These are phyloP conservation scores for Neopipo cinnamomea DNA, from an alignment of 2,113 vertebrate species.

Conservation along the genomic window DNA sequence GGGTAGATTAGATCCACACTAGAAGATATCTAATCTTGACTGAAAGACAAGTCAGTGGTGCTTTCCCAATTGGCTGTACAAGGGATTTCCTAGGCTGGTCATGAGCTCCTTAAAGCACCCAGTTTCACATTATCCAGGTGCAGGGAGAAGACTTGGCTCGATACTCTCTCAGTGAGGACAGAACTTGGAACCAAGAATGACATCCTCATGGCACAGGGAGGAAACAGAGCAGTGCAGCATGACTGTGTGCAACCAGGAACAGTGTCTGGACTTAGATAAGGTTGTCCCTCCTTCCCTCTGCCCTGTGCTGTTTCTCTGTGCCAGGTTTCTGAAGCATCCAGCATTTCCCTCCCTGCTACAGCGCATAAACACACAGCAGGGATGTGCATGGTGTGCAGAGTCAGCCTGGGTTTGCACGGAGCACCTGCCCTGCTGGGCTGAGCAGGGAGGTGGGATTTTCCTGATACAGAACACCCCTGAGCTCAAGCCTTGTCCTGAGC, in stretches of 20 bases:
- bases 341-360: fast-evolving
- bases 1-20: background rate
- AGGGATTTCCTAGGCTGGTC: background rate
- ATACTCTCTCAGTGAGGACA: fast-evolving
- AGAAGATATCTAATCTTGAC: background rate
- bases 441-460: background rate
- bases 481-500: background rate
- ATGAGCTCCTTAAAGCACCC: fast-evolving
- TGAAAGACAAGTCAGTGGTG: background rate
- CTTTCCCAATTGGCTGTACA: fast-evolving
- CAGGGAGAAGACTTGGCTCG: background rate
- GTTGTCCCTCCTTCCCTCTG: background rate
- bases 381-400: fast-evolving
- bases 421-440: fast-evolving
- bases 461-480: fast-evolving
- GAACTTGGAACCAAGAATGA: fast-evolving
- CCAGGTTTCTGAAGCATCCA: background rate
- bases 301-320: background rate
- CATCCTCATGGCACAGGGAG: fast-evolving
- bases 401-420: background rate
- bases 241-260: background rate
- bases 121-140: fast-evolving
- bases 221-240: fast-evolving
- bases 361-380: fast-evolving
- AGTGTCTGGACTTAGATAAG: fast-evolving